Evolutionary conservation across 2,888 invertebrate species (phyloP).

Genomic region (Erebia palarica): DNA sequence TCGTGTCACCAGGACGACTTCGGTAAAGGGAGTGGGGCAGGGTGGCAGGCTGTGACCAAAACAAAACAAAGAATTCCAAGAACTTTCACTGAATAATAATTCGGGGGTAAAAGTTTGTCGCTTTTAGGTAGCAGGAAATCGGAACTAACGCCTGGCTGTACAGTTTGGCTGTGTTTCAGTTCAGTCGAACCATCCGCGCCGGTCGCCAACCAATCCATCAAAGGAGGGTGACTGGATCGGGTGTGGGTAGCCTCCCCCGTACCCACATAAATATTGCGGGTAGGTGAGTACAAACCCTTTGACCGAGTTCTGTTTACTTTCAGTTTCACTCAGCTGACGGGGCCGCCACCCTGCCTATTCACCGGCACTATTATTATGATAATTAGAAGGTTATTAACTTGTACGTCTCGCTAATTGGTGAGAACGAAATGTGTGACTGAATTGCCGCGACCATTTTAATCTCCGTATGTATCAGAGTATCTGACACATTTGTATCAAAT

Average conservation of each 20-base stretch:
- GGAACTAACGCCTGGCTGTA: constrained; percentile 69
- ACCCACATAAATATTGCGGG: constrained; percentile 83
- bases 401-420: constrained; percentile 43
- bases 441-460: constrained; percentile 5
- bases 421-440: constrained; percentile 22
- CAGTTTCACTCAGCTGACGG: constrained; percentile 83
- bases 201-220: constrained; percentile 82
- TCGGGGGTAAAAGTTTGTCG: constrained; percentile 70
- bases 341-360: constrained; percentile 69
- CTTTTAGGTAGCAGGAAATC: constrained; percentile 68
- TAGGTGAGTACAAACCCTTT: constrained; percentile 83
- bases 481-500: neutral
- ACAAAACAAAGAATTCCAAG: constrained; percentile 72
- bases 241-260: constrained; percentile 72
- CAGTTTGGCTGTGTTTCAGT: constrained; percentile 66
- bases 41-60: constrained; percentile 55
- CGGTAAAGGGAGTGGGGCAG: constrained; percentile 48
- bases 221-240: constrained; percentile 77
- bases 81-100: constrained; percentile 79
- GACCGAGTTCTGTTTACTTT: constrained; percentile 84
- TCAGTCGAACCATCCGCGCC: constrained; percentile 76
- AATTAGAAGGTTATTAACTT: constrained; percentile 76
- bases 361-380: constrained; percentile 79
- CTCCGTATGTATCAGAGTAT: neutral
- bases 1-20: constrained; percentile 60